A percentile compares a stretch with the other conserved stretches of the same genome.
Evolutionary conservation across 2,113 vertebrate species (phyloP).

Genomic region (Scortum barcoo): DNA sequence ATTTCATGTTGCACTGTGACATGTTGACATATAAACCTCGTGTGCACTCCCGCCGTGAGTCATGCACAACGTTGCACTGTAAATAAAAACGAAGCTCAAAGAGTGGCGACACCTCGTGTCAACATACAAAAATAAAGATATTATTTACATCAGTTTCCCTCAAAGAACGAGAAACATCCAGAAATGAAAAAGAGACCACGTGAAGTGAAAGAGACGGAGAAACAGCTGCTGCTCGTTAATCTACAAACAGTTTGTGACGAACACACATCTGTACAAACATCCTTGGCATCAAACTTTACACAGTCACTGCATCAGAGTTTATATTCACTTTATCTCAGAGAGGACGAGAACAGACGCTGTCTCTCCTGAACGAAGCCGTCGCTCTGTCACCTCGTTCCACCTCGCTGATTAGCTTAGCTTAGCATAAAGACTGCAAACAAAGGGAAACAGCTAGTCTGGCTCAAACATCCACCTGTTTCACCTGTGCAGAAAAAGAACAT

Average conservation of each 20-base stretch:
- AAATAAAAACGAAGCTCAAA: constrained; percentile 66
- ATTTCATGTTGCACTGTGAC: constrained; percentile 60
- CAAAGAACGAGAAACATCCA: constrained; percentile 29
- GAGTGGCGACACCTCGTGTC: constrained; percentile 53
- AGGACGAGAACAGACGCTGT: too few relatives aligned
- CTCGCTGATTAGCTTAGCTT: too few relatives aligned
- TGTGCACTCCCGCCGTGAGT: constrained; percentile 58
- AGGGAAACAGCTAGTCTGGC: too few relatives aligned
- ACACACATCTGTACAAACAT: constrained; percentile 32
- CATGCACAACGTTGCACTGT: constrained; percentile 77
- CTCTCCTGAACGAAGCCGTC: not conserved
- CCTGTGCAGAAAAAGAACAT: too few relatives aligned
- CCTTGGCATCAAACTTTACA: constrained; percentile 23
- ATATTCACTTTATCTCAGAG: not conserved
- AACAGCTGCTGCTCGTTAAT: too few relatives aligned
- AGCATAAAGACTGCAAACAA: too few relatives aligned
- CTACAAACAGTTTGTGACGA: too few relatives aligned
- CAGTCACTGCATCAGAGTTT: not conserved
- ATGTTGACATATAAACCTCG: constrained; percentile 60
- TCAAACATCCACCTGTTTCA: too few relatives aligned
- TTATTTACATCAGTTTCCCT: constrained; percentile 80
- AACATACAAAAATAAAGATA: constrained; percentile 87
- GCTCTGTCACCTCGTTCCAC: not conserved
- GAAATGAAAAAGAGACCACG: not conserved
- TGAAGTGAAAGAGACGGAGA: not conserved